These are phyloP conservation scores for Eledona agricola DNA, from an alignment of 2,888 invertebrate species.

Conservation along the genomic window DNA sequence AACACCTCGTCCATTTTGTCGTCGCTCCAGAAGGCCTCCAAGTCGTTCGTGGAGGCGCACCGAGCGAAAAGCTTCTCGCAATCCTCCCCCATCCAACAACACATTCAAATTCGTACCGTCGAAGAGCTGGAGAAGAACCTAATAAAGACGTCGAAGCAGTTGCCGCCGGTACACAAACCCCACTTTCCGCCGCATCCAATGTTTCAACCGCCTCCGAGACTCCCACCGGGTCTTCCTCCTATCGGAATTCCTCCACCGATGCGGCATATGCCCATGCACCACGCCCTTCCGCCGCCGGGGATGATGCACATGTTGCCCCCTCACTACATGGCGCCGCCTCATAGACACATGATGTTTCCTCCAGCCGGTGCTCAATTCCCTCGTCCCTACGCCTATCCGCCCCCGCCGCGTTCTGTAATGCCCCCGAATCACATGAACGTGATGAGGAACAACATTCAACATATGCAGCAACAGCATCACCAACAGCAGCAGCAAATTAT, in stretches of 20 bases:
- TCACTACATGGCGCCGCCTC: slow-evolving; percentile 39
- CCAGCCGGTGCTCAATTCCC: slow-evolving; percentile 45
- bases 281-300: slow-evolving; percentile 48
- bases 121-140: slow-evolving; percentile 78
- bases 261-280: slow-evolving; percentile 46
- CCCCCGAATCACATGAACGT: slow-evolving; percentile 42
- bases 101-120: slow-evolving; percentile 75
- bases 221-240: slow-evolving; percentile 61
- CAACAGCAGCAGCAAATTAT: slow-evolving; percentile 50
- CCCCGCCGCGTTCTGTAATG: slow-evolving; percentile 54
- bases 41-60: slow-evolving; percentile 49
- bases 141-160: slow-evolving; percentile 61
- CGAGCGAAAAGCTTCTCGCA: slow-evolving; percentile 1
- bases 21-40: slow-evolving; percentile 51
- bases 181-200: slow-evolving; percentile 39
- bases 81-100: slow-evolving; percentile 29
- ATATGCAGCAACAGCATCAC: too few relatives aligned
- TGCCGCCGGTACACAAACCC: slow-evolving; percentile 49
- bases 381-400: slow-evolving; percentile 52
- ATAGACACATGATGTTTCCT: slow-evolving; percentile 41
- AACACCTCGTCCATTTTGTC: slow-evolving; percentile 46
- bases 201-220: slow-evolving; percentile 39
- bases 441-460: slow-evolving; percentile 51
- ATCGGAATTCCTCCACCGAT: slow-evolving; percentile 60
- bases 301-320: slow-evolving; percentile 48